A percentile compares a stretch with the other conserved stretches of the same genome.
Conservation (phyloP, 1,140 invertebrate genomes). For the Heliconius hermathena region DNA sequence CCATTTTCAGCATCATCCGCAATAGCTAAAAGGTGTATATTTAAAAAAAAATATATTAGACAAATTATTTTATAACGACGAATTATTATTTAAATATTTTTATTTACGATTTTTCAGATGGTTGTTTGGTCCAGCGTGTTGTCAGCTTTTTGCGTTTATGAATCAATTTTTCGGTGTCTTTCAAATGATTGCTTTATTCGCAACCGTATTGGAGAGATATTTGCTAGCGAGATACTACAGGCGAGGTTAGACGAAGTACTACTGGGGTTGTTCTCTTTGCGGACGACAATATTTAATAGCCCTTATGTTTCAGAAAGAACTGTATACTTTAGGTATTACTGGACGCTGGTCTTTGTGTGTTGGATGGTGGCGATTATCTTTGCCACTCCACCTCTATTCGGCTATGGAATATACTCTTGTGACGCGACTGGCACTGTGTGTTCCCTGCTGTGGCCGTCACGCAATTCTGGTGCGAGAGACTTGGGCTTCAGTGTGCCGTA, state of each 20-base stretch:
- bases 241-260: slow-evolving; percentile 57
- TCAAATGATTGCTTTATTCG: slow-evolving; percentile 75
- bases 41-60: not conserved
- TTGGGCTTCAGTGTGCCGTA: slow-evolving; percentile 73
- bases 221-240: slow-evolving; percentile 71
- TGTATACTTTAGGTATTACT: slow-evolving; percentile 73
- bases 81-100: slow-evolving; percentile 4
- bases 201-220: slow-evolving; percentile 78
- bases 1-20: slow-evolving; percentile 80
- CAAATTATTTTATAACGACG: not conserved
- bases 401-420: slow-evolving; percentile 78
- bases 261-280: not conserved
- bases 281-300: slow-evolving; percentile 9
- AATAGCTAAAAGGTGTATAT: slow-evolving; percentile 72
- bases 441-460: slow-evolving; percentile 72
- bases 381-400: slow-evolving; percentile 74
- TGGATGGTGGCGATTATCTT: slow-evolving; percentile 70
- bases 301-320: slow-evolving; percentile 68
- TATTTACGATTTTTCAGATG: slow-evolving; percentile 68
- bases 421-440: slow-evolving; percentile 76
- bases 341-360: slow-evolving; percentile 64
- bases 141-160: slow-evolving; percentile 80
- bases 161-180: slow-evolving; percentile 81
- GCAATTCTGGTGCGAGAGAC: slow-evolving; percentile 58
- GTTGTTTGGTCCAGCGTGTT: slow-evolving; percentile 77